Evolutionary conservation across 2,113 vertebrate species (phyloP), one percentile per base, ranked within the genome.

Genomic region (Tiliqua scincoides): DNA sequence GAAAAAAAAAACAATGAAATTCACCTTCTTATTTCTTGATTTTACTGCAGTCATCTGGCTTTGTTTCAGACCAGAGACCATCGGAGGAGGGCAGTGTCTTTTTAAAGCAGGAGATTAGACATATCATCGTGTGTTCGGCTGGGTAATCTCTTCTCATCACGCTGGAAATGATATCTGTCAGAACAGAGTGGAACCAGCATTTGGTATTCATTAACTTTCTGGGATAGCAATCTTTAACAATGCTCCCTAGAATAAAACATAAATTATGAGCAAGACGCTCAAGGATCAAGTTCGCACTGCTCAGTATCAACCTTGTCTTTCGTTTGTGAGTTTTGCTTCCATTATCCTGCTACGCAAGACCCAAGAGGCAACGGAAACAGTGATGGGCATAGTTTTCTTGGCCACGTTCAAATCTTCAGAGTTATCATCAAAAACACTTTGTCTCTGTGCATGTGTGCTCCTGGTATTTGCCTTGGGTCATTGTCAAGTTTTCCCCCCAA

Each of bases 141-240:
- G 72, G 82, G 87, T 92, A 92, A 87, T 92, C 91, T 91, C 87
- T 92, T 86, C 85, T 94, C 92, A 90, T 94, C 93, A 70, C 11
- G 7, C 61, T 43, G 85, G 90, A 91, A 92, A 88, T 92, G 82
- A 78, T 84, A 77, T 61, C 84, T 76, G 63, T 90, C 81, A 93
- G 63, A 75, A 74, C 78, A 89, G 63, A 88, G 43, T 79, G 81
- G 89, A 89, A 84, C 67, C 52, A 89, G 30, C 65, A 82, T 57
- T 81, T 88, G 90, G 84, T 48, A 81, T 90, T 88, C 79, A 72
- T 91, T 90, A 72, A 73, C 89, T 94, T 91, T 85, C 79, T 85
- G 84, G 74, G 27, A 63, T 88, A 79, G 73, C 88, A 89, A 87
- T 91, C 83, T 90, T 90, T 89, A 88, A 88, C 0, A 23, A 86